These are phyloP conservation scores for Pomatorhinus ruficollis DNA, from an alignment of 2,113 vertebrate species.

Conservation along the genomic window DNA sequence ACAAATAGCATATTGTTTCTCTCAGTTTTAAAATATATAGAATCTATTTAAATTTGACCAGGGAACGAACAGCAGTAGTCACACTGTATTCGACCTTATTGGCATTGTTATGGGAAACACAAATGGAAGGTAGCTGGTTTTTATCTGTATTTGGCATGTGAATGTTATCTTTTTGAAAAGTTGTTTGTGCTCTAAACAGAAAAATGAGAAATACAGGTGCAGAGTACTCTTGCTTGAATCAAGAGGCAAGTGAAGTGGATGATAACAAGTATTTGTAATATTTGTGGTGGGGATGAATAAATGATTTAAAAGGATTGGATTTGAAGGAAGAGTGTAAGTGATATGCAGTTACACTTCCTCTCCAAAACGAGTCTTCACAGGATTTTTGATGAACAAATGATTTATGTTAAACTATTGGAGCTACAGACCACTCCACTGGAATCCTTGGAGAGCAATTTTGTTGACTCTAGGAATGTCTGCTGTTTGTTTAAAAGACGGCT, in stretches of 20 bases:
- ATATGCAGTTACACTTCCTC: not conserved
- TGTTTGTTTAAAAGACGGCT: slow-evolving; percentile 38
- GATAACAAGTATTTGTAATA: not conserved
- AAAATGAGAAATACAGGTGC: not conserved
- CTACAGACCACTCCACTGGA: not conserved
- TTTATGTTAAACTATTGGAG: slow-evolving; percentile 13
- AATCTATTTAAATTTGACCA: not conserved
- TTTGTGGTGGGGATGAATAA: not conserved
- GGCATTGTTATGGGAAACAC: not conserved
- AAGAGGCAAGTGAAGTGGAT: not conserved
- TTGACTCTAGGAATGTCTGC: slow-evolving; percentile 18
- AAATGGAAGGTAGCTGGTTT: not conserved
- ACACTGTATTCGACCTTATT: rapidly evolving
- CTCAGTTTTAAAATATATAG: not conserved
- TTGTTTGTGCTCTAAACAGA: not conserved
- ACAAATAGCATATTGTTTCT: not conserved
- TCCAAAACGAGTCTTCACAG: slow-evolving; percentile 13
- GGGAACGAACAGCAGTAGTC: not conserved
- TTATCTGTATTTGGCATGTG: not conserved
- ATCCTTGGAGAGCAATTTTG: slow-evolving; percentile 41
- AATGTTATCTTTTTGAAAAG: not conserved
- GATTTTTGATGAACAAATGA: slow-evolving; percentile 20
- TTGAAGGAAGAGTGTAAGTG: not conserved
- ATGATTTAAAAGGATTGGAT: not conserved
- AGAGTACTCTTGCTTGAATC: not conserved